phyloP scores from a whole-genome alignment of 2,888 invertebrate genomes.

The Oxystoma pomonae region DNA sequence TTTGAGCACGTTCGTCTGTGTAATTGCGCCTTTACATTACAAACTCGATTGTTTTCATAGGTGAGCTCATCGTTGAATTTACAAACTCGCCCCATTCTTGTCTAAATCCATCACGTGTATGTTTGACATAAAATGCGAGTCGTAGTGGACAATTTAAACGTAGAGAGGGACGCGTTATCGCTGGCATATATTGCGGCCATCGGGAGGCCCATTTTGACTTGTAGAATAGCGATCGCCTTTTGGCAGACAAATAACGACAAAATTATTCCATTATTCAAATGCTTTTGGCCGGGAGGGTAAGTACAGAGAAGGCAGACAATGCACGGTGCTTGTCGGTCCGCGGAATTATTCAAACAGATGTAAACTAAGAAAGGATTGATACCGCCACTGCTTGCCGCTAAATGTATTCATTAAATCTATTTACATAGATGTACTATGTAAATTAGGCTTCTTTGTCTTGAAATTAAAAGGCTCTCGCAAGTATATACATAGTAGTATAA shows the following conservation, averaged over 20 bases:
- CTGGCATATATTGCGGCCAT: neutral
- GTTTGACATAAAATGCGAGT: too few species aligned
- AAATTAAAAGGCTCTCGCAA: neutral
- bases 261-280: slow-evolving; percentile 47
- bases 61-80: too few species aligned
- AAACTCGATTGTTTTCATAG: too few species aligned
- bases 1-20: too few species aligned
- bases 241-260: slow-evolving; percentile 40
- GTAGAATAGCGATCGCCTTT: slow-evolving; percentile 32
- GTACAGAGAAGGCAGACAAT: slow-evolving; percentile 27
- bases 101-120: too few species aligned
- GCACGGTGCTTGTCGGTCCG: slow-evolving; percentile 32
- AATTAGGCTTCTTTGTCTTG: neutral
- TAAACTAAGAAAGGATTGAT: slow-evolving; percentile 42
- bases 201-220: slow-evolving; percentile 30
- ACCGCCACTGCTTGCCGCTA: neutral
- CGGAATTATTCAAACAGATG: slow-evolving; percentile 43
- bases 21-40: too few species aligned
- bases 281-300: slow-evolving; percentile 22
- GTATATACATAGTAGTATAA: neutral
- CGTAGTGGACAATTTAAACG: too few species aligned
- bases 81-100: too few species aligned
- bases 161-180: neutral
- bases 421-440: slow-evolving; percentile 5
- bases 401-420: slow-evolving; percentile 5